phyloP scores from a whole-genome alignment of 2,797 vertebrate genomes.

The Danio tinwini region DNA sequence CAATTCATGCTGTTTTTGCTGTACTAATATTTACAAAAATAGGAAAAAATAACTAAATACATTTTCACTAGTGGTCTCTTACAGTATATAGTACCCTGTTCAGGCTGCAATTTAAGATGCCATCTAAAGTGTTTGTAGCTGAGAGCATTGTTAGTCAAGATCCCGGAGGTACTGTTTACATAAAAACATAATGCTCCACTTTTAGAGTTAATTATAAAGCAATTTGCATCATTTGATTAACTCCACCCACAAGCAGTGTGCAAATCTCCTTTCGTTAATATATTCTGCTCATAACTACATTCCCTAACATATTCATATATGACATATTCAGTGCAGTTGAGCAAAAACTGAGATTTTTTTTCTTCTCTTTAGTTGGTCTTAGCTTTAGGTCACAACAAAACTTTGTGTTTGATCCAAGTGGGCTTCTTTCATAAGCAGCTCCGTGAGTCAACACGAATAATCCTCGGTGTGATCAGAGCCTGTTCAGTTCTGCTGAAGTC shows the following conservation, averaged over 20 bases:
- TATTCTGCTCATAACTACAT: not conserved
- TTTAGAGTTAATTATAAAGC: constrained; percentile 67
- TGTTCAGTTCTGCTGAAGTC: constrained; percentile 29
- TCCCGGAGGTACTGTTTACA: constrained; percentile 65
- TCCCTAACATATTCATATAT: not conserved
- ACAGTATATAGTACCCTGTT: not conserved
- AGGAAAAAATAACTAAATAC: not conserved
- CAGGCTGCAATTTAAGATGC: not conserved
- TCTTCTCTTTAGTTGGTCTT: not conserved
- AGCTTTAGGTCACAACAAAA: constrained; percentile 23
- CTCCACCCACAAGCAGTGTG: constrained; percentile 60
- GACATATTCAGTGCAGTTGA: not conserved
- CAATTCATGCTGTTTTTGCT: not conserved
- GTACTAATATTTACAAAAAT: not conserved
- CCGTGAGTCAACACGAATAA: constrained; percentile 21
- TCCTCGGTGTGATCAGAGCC: constrained; percentile 19
- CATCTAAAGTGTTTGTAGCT: not conserved
- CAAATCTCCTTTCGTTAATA: constrained; percentile 38
- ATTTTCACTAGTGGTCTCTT: not conserved
- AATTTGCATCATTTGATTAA: constrained; percentile 61
- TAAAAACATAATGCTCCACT: constrained; percentile 62
- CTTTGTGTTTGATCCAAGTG: constrained; percentile 21
- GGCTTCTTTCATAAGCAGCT: constrained; percentile 26
- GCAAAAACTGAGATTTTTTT: not conserved
- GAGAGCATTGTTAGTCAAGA: constrained; percentile 20